These are phyloP conservation scores for Diploscapter pachys DNA, from an alignment of 1,140 invertebrate species.

Conservation along the genomic window DNA sequence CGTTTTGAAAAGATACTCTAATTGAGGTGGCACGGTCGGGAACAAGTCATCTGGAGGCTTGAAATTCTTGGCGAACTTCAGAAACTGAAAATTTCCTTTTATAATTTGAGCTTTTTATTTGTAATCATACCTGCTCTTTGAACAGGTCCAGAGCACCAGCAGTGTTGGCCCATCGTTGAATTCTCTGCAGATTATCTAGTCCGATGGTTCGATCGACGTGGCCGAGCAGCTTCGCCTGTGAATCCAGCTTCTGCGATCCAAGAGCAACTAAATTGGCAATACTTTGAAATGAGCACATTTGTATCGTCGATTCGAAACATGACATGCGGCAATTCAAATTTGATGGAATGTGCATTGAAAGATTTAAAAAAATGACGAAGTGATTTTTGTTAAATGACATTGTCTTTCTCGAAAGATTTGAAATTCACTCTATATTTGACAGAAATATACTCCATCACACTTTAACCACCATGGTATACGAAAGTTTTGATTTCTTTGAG, in stretches of 20 bases:
- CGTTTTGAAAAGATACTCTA: conserved; percentile 53
- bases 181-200: conserved; percentile 54
- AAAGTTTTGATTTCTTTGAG: too few species aligned
- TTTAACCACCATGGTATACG: too few species aligned
- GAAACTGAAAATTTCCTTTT: conserved; percentile 45
- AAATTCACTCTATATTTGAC: too few species aligned
- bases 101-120: neutral
- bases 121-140: conserved; percentile 51
- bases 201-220: conserved; percentile 58
- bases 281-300: too few species aligned
- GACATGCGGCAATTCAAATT: too few species aligned
- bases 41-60: conserved; percentile 48
- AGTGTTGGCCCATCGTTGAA: conserved; percentile 58
- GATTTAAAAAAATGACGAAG: too few species aligned
- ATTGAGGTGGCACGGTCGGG: conserved; percentile 56
- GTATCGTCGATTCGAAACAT: too few species aligned
- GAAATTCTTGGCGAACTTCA: conserved; percentile 57
- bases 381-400: too few species aligned
- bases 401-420: too few species aligned
- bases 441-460: too few species aligned
- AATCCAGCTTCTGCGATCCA: conserved; percentile 55
- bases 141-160: conserved; percentile 56
- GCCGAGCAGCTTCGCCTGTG: conserved; percentile 55
- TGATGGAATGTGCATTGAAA: too few species aligned
- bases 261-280: conserved; percentile 37